Base-by-base conservation (phyloP, 2,888 invertebrate species). In the Drosophila recens region DNA sequence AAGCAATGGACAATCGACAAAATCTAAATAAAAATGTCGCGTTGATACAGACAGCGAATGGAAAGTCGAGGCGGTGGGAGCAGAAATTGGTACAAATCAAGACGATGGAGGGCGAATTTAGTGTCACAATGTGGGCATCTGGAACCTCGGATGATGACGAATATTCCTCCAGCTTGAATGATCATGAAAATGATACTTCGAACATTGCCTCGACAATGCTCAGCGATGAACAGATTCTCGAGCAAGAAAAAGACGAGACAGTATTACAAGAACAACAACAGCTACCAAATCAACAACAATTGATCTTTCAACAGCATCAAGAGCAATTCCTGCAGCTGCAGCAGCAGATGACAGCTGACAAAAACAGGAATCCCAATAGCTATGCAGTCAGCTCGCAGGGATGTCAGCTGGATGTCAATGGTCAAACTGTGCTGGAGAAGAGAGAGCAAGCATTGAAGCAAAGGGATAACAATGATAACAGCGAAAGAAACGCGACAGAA, bases 21-120 rank as follows among this genome's bases (percentile, higher is more conserved):
- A 64, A 58, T 30, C 8, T 8, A 33, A 58, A 54, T 30, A 30
- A 30, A 36, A 58, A 54, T 52, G 43, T 67, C 0, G 17, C 53
- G 15, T 27, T 67, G 15, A 51, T 63, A 15, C 46, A 40, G 36
- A 15, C 62, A 5, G 36, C 48, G 3, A 87, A 87, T 82, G 93
- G 93, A 45, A 95, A 95, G 89, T 94, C 95, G 8, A 94, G 97
- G 69, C 96, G 97, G 92, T 98, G 98, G 98, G 98, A 98, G 93
- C 98, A 98, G 93, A 98, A 98, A 93, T 97, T 98, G 93, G 98
- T 98, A 73, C 98, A 98, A 94, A 98, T 98, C 90, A 98, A 98
- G 93, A 98, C 98, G 23, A 96, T 98, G 95, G 98, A 98, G 93
- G 98, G 98, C 38, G 98, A 98, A 94, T 98, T 98, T 93, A 97